Conservation (phyloP, 35 echinoderm and acorn worm genomes). For the Lytechinus variegatus region DNA sequence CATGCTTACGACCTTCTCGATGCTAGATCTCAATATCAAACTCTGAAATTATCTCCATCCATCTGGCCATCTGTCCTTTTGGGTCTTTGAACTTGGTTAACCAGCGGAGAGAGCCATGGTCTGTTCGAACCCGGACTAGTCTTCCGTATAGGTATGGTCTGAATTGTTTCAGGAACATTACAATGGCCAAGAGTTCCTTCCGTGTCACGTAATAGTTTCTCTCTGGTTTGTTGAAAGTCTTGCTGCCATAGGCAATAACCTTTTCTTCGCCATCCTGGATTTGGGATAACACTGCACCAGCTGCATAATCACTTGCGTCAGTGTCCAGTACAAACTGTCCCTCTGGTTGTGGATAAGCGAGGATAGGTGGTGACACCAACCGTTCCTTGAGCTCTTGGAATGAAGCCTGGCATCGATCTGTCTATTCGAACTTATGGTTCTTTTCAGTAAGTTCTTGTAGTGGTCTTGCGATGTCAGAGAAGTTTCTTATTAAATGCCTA, state of each 20-base stretch:
- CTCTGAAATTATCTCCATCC: slow-evolving; percentile 34
- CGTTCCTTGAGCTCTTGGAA: slow-evolving; percentile 50
- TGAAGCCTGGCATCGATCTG: slow-evolving; percentile 40
- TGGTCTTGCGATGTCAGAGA: slow-evolving; percentile 62
- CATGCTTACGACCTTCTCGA: slow-evolving; percentile 44
- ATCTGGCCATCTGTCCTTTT: slow-evolving; percentile 59
- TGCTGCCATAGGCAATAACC: slow-evolving; percentile 52
- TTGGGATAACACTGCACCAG: slow-evolving; percentile 64
- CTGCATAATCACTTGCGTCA: slow-evolving; percentile 44
- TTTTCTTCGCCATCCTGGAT: slow-evolving; percentile 49
- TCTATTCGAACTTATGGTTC: slow-evolving; percentile 40
- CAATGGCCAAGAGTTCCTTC: slow-evolving; percentile 56
- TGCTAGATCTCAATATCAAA: slow-evolving; percentile 55
- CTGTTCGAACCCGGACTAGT: slow-evolving; percentile 50
- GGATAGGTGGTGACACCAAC: slow-evolving; percentile 46
- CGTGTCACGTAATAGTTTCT: slow-evolving; percentile 51
- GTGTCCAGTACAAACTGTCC: slow-evolving; percentile 51
- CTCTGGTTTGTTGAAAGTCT: slow-evolving; percentile 41
- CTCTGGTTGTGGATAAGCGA: slow-evolving; percentile 23
- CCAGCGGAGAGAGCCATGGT: slow-evolving; percentile 58
- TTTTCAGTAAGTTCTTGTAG: slow-evolving; percentile 66
- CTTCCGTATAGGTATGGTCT: slow-evolving; percentile 59
- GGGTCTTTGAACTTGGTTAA: slow-evolving; percentile 60
- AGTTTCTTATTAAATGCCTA: slow-evolving; percentile 56
- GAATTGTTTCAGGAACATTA: slow-evolving; percentile 57